A percentile compares a stretch with the other conserved stretches of the same genome.
phyloP scores from a whole-genome alignment of 2,797 vertebrate genomes.

The Aldrovandia affinis region DNA sequence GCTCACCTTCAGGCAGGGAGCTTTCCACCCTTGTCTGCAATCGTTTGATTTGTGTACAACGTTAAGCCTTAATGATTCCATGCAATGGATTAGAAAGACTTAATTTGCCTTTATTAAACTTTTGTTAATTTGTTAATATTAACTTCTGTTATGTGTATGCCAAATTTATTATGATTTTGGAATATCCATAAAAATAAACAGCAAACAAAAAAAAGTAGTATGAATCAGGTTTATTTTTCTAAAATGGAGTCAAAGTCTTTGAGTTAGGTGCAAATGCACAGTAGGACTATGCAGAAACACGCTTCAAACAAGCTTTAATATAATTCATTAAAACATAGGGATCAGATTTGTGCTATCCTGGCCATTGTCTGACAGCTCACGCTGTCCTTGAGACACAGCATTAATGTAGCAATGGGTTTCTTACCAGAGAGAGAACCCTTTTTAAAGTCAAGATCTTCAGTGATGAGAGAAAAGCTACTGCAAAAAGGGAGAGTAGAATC shows the following conservation, averaged over 20 bases:
- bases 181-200: not conserved
- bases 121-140: not conserved
- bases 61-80: not conserved
- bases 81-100: not conserved
- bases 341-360: not conserved
- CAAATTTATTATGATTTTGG: not conserved
- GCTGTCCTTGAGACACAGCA: not conserved
- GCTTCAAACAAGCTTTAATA: not conserved
- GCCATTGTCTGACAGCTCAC: not conserved
- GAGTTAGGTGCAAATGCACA: not conserved
- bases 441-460: constrained; percentile 3
- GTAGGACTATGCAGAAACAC: not conserved
- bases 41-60: not conserved
- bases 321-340: not conserved
- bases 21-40: not conserved
- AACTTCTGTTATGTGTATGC: not conserved
- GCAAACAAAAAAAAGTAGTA: not conserved
- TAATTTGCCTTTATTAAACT: not conserved
- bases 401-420: not conserved
- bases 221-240: not conserved
- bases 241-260: not conserved
- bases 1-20: not conserved
- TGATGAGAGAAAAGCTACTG: not conserved
- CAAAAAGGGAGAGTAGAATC: not conserved
- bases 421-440: not conserved